phyloP scores from a whole-genome alignment of 2,888 invertebrate genomes.

The Salpingus planirostris region DNA sequence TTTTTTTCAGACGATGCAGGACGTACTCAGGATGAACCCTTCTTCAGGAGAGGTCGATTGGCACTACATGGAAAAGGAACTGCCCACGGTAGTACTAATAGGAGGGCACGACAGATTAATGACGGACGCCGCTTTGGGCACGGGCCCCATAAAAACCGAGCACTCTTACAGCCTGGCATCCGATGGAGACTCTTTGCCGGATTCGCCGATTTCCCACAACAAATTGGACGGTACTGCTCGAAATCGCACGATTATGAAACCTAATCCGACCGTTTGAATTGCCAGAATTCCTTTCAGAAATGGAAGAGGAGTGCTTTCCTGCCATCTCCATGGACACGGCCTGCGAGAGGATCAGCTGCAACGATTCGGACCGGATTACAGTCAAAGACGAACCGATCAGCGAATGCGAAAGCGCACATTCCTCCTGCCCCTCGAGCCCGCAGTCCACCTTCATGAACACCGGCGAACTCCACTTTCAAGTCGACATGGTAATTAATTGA shows the following conservation, averaged over 20 bases:
- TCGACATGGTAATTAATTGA: constrained; percentile 29
- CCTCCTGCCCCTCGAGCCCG: constrained; percentile 64
- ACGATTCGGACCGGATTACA: constrained; percentile 34
- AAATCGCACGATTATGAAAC: neutral
- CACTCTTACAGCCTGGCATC: constrained; percentile 83
- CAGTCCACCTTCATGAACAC: constrained; percentile 29
- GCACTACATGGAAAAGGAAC: constrained; percentile 56
- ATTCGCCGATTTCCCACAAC: constrained; percentile 52
- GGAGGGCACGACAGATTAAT: constrained; percentile 86
- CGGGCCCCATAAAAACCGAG: constrained; percentile 81
- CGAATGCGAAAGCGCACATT: constrained; percentile 62
- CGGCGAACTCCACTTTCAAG: constrained; percentile 28
- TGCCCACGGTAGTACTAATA: constrained; percentile 64
- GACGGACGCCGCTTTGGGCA: constrained; percentile 77
- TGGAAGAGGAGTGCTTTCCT: constrained; percentile 86
- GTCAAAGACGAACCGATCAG: constrained; percentile 74
- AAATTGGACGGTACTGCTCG: constrained; percentile 71
- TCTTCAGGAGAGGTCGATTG: constrained; percentile 65
- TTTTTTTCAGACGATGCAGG: constrained; percentile 35
- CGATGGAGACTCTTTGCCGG: constrained; percentile 61
- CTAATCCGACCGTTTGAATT: no score
- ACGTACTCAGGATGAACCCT: constrained; percentile 26
- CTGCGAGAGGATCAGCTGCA: constrained; percentile 41
- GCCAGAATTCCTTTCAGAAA: constrained; percentile 56
- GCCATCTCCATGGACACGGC: constrained; percentile 64